A percentile compares a stretch with the other conserved stretches of the same genome.
phyloP scores from a whole-genome alignment of 2,797 vertebrate genomes.

The Cyclura pinguis region DNA sequence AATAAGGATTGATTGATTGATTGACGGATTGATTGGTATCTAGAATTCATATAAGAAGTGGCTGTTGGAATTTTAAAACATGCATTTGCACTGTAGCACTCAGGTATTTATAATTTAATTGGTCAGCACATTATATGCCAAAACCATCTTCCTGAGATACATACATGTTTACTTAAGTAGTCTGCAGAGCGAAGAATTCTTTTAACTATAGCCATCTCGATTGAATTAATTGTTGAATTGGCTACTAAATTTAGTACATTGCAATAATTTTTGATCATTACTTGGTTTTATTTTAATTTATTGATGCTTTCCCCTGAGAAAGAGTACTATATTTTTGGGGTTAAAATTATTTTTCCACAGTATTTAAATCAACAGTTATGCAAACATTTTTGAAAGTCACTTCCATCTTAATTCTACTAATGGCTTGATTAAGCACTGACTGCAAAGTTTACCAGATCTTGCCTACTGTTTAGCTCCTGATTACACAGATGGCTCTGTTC shows the following conservation, averaged over 20 bases:
- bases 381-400: constrained; percentile 35
- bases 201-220: constrained; percentile 20
- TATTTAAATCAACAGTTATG: not conserved
- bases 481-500: not conserved
- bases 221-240: constrained; percentile 41
- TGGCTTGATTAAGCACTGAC: constrained; percentile 6
- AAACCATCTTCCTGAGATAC: not conserved
- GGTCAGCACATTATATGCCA: not conserved
- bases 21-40: too few species aligned
- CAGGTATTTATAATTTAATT: not conserved
- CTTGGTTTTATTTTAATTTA: constrained; percentile 34
- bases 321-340: constrained; percentile 20
- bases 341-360: constrained; percentile 45
- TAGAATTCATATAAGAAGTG: not conserved
- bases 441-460: not conserved
- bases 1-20: too few species aligned
- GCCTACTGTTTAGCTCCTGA: not conserved
- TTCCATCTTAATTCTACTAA: constrained; percentile 2
- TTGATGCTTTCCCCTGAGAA: constrained; percentile 43
- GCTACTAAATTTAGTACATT: constrained; percentile 43
- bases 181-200: not conserved
- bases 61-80: not conserved
- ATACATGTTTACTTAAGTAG: not conserved
- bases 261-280: constrained; percentile 4
- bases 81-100: not conserved